Percentiles rank a stretch among this genome's conserved stretches.
Conservation (phyloP, 2,888 invertebrate genomes). For the Baronia brevicornis region DNA sequence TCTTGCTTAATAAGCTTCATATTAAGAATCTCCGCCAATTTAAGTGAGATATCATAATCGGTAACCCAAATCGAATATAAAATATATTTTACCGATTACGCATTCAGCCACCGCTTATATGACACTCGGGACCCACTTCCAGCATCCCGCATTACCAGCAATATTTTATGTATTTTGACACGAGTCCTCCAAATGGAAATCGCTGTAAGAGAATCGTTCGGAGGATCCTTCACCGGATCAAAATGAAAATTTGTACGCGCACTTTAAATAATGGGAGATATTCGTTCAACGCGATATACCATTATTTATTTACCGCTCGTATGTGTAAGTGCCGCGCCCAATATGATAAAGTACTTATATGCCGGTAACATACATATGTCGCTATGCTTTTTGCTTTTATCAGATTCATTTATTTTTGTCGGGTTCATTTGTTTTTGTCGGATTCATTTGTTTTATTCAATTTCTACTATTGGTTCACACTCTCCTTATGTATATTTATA, state of each 20-base stretch:
- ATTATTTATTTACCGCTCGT: constrained; percentile 9
- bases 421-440: too few relatives aligned
- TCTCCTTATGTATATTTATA: too few relatives aligned
- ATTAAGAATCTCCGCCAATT: too few relatives aligned
- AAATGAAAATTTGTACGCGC: constrained; percentile 14
- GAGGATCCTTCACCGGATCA: constrained; percentile 10
- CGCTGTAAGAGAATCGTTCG: constrained; percentile 14
- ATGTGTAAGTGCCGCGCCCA: too few relatives aligned
- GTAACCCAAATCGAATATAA: too few relatives aligned
- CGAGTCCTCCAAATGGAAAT: constrained; percentile 15
- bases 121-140: constrained; percentile 9
- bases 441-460: too few relatives aligned
- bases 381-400: background rate
- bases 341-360: constrained; percentile 3
- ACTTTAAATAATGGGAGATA: constrained; percentile 12
- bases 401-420: background rate
- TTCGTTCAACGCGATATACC: constrained; percentile 6
- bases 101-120: background rate
- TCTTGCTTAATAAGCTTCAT: too few relatives aligned
- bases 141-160: constrained; percentile 17
- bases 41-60: too few relatives aligned
- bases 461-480: too few relatives aligned
- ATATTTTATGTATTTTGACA: constrained; percentile 17
- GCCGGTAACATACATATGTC: too few relatives aligned
- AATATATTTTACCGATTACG: too few relatives aligned